Base-by-base conservation (phyloP, 2,797 vertebrate species). In the Smutsia gigantea region DNA sequence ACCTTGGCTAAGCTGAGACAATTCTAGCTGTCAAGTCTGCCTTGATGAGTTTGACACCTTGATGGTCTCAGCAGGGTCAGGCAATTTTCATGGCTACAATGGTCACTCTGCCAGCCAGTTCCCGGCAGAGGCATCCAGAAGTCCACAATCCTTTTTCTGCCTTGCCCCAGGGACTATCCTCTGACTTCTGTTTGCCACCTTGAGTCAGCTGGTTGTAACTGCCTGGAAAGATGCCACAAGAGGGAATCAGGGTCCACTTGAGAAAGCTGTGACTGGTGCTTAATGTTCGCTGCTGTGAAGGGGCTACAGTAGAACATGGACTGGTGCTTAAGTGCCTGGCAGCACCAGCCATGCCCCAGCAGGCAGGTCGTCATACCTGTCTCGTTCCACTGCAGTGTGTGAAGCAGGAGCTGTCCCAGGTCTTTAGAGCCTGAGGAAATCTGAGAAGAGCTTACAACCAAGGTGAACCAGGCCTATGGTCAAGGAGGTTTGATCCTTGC, bases 301-400 rank as follows among this genome's bases (percentile, higher is more conserved):
- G n/a, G 18, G 39, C 21, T 0, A 0, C 0, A 5, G 59, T 0
- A 0, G 27, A 55, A 10, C 7, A 4, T 0, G 5, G 53, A n/a
- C 15, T 63, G 37, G 46, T 19, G 25, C 39, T 15, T 18, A 29
- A 49, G 4, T 61, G n/a, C 11, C 0, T 23, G 14, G 29, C 0
- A 57, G 25, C 8, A n/a, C 7, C 14, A 1, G 69, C 29, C 5
- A 0, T 34, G 5, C 39, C 59, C 55, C 37, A 1, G 0, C 0
- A 23, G 19, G 27, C 14, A 7, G 18, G 3, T 12, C 21, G 29
- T 55, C 55, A 4, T 31, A 27, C 42, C 57, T 0, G 17, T 68
- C 53, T 69, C 9, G 17, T 9, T 69, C 39, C 0, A 4, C 10
- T 0, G 11, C 6, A 19, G 13, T 0, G 0, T 12, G 6, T 31